Evolutionary conservation across 1,140 invertebrate species (phyloP).

Genomic region (Teleogryllus occipitalis): DNA sequence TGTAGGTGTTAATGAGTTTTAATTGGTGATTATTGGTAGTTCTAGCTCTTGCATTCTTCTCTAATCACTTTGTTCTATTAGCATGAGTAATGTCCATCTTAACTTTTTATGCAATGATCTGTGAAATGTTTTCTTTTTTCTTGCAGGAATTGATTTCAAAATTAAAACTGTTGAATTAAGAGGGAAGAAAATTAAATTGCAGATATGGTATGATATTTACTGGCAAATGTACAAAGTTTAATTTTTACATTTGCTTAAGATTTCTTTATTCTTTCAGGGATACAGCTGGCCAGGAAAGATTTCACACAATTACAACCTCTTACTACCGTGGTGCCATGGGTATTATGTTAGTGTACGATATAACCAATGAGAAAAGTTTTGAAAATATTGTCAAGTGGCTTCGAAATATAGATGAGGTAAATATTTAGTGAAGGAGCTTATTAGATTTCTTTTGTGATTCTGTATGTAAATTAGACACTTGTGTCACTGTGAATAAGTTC

Average conservation of each 20-base stretch:
- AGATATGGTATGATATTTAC: slow-evolving; percentile 75
- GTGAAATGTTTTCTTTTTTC: slow-evolving; percentile 29
- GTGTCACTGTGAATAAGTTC: too few species aligned
- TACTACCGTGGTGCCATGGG: slow-evolving; percentile 98
- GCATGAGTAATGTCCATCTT: too few species aligned
- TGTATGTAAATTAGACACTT: not conserved
- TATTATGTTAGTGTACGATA: slow-evolving; percentile 97
- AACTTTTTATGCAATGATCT: too few species aligned
- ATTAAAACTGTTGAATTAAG: slow-evolving; percentile 95
- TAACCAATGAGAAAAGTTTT: slow-evolving; percentile 96
- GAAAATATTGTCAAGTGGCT: slow-evolving; percentile 99
- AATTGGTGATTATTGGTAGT: too few species aligned
- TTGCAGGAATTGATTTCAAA: slow-evolving; percentile 96
- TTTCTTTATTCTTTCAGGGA: slow-evolving; percentile 51
- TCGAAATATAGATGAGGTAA: slow-evolving; percentile 90
- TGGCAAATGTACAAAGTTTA: too few species aligned
- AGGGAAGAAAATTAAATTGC: slow-evolving; percentile 97
- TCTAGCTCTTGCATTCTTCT: too few species aligned
- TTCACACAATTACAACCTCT: slow-evolving; percentile 95
- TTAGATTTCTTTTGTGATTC: not conserved
- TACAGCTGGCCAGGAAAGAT: slow-evolving; percentile 89
- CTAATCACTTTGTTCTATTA: too few species aligned
- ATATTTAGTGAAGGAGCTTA: slow-evolving; percentile 17
- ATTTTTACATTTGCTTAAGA: not conserved
- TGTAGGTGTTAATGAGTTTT: too few species aligned